These are phyloP conservation scores for Hemitrygon akajei DNA, from an alignment of 2,797 vertebrate genomes.

Conservation along the genomic window DNA sequence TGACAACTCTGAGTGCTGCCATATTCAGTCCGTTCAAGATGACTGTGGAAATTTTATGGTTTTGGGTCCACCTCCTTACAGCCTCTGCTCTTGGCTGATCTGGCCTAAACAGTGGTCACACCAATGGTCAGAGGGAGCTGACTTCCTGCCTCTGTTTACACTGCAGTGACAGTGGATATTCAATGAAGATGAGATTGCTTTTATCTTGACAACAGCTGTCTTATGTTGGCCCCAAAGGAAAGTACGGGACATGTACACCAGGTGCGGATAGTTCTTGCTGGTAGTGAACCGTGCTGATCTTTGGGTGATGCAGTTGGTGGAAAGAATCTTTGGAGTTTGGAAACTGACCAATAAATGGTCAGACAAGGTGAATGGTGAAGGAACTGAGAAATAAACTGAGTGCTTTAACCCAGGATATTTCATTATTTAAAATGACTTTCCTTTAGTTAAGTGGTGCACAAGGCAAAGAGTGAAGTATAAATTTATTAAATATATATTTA, in stretches of 20 bases:
- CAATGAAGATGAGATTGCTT: background rate
- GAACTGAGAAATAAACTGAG: background rate
- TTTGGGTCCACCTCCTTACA: background rate
- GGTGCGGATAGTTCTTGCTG: background rate
- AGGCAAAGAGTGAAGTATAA: background rate
- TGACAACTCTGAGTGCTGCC: background rate
- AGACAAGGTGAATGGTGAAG: background rate
- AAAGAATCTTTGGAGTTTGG: background rate
- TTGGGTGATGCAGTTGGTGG: background rate
- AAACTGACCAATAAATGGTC: background rate
- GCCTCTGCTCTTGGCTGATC: background rate
- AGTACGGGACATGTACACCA: background rate
- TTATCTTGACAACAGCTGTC: background rate
- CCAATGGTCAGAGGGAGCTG: too few species aligned
- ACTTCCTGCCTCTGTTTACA: background rate
- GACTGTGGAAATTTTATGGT: background rate
- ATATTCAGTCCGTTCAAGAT: background rate
- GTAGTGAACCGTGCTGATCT: background rate
- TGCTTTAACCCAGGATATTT: background rate
- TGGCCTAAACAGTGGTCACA: background rate
- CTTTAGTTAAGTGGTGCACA: background rate
- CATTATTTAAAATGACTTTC: conserved; percentile 6
- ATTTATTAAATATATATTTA: conserved; percentile 35
- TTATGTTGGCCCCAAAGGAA: background rate
- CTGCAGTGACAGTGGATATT: background rate